phyloP scores from a whole-genome alignment of 1,140 invertebrate species.

The Cherax destructor region DNA sequence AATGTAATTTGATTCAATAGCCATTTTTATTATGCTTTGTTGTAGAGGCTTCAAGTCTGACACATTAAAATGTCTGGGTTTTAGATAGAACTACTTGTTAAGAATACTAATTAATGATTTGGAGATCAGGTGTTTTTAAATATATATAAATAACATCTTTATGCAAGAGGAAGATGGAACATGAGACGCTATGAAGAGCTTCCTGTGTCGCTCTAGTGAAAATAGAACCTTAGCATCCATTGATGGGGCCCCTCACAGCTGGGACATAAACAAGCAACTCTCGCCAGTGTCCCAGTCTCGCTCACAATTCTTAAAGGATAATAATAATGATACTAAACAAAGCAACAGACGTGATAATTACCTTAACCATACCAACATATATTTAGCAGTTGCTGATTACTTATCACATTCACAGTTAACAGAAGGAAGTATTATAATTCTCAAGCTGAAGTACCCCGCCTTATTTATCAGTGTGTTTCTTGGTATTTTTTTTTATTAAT shows the following conservation, averaged over 20 bases:
- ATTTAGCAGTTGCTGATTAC: constrained; percentile 17
- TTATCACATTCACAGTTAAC: constrained; percentile 45
- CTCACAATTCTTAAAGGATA: background rate
- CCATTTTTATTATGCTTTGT: too few relatives aligned
- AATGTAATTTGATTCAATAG: too few relatives aligned
- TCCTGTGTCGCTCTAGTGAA: too few relatives aligned
- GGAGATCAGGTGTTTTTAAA: too few relatives aligned
- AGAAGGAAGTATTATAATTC: constrained; percentile 46
- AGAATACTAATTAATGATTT: too few relatives aligned
- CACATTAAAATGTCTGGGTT: too few relatives aligned
- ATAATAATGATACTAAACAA: constrained; percentile 14
- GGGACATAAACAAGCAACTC: background rate
- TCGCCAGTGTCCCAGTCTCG: background rate
- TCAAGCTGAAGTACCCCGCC: background rate
- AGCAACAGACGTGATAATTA: background rate
- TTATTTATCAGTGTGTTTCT: background rate
- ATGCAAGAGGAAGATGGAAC: too few relatives aligned
- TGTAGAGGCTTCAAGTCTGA: too few relatives aligned
- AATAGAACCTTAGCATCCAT: background rate
- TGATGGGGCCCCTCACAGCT: background rate
- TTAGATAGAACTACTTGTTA: too few relatives aligned
- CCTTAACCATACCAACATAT: constrained; percentile 32
- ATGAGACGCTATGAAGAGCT: too few relatives aligned
- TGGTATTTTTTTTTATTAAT: constrained; percentile 7
- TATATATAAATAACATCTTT: too few relatives aligned